Evolutionary conservation across 2,888 invertebrate species (phyloP).

Genomic region (Macaria liturata): DNA sequence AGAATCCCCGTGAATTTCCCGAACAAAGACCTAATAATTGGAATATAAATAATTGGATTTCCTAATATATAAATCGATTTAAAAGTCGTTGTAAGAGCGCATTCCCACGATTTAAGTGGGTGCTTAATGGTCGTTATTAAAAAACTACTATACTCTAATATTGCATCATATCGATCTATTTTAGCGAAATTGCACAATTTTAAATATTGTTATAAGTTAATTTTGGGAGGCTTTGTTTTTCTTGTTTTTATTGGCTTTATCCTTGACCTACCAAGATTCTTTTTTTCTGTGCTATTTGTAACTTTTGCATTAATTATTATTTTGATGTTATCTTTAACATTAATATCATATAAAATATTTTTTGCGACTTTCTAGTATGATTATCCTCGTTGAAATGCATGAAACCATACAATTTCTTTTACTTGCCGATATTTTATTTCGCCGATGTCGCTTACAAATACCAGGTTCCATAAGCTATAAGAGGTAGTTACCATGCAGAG

Average conservation of each 20-base stretch:
- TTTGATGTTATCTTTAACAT: too few relatives aligned
- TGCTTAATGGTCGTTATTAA: not conserved
- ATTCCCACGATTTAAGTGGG: not conserved
- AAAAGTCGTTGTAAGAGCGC: not conserved
- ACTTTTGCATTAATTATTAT: too few relatives aligned
- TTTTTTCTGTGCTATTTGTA: not conserved
- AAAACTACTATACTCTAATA: not conserved
- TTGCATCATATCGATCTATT: conserved; percentile 12
- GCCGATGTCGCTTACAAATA: too few relatives aligned
- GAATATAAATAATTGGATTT: not conserved
- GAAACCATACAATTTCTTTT: too few relatives aligned
- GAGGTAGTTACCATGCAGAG: conserved; percentile 69
- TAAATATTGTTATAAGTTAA: conserved; percentile 9
- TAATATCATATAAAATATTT: too few relatives aligned
- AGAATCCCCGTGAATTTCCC: too few relatives aligned
- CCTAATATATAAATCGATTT: not conserved
- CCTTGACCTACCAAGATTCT: not conserved
- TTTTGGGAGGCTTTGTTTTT: not conserved
- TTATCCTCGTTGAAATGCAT: too few relatives aligned
- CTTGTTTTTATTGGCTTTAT: not conserved
- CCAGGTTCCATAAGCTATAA: too few relatives aligned
- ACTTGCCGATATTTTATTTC: too few relatives aligned
- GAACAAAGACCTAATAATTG: too few relatives aligned
- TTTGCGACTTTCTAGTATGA: too few relatives aligned
- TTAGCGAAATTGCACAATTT: conserved; percentile 11